Evolutionary conservation across 2,797 vertebrate species (phyloP).

Genomic region (Eupleurogrammus muticus): DNA sequence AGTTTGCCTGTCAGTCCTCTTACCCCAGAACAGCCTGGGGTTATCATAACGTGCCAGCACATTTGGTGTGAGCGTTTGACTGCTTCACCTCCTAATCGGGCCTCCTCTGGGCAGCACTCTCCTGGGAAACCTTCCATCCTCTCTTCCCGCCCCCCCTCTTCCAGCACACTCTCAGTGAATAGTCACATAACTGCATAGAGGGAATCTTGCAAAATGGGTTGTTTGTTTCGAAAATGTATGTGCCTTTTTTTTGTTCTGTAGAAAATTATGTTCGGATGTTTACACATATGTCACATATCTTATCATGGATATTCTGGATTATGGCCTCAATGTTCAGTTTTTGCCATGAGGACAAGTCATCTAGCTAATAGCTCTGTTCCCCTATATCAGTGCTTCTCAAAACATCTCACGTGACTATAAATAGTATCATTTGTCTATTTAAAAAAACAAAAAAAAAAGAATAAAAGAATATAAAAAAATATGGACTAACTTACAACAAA

Average conservation of each 20-base stretch:
- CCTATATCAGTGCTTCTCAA: no score
- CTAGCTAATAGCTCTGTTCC: neutral
- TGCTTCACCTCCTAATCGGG: conserved; percentile 88
- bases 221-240: conserved; percentile 24
- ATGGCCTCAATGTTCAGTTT: neutral
- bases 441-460: neutral
- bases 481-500: no score
- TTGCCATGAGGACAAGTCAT: conserved; percentile 7
- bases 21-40: conserved; percentile 86
- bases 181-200: conserved; percentile 44
- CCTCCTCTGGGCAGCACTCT: conserved; percentile 85
- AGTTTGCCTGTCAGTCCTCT: conserved; percentile 87
- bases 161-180: conserved; percentile 44
- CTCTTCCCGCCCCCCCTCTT: conserved; percentile 53
- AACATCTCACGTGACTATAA: no score
- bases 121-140: conserved; percentile 73
- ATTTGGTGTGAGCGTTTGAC: conserved; percentile 86
- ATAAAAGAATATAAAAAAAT: no score
- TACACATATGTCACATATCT: neutral
- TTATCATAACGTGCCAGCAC: conserved; percentile 88
- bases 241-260: neutral
- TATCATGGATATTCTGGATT: neutral
- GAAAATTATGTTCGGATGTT: conserved; percentile 7
- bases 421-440: no score
- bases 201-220: conserved; percentile 35